These are phyloP conservation scores for Bursaphelenchus mucronatus DNA, from an alignment of 1,140 invertebrate species.

Conservation along the genomic window DNA sequence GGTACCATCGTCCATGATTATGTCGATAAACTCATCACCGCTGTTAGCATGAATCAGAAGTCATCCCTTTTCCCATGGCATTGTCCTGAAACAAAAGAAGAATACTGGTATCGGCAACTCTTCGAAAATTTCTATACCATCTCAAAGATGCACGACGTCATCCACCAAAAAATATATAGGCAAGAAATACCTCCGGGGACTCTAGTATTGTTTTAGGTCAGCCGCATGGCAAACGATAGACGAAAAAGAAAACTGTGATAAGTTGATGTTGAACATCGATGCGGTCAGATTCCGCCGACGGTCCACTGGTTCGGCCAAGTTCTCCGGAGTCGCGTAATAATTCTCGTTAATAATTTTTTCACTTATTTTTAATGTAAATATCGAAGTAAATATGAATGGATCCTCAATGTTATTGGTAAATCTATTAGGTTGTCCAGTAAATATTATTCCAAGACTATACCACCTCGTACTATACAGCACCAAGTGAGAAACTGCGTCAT, in stretches of 20 bases:
- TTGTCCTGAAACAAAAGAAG: constrained; percentile 57
- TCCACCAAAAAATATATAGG: constrained; percentile 60
- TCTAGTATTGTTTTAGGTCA: constrained; percentile 36
- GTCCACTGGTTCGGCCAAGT: constrained; percentile 56
- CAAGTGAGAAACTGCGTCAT: no score
- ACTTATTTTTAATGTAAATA: no score
- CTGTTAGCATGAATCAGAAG: constrained; percentile 38
- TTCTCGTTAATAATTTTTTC: not conserved
- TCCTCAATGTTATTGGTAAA: no score
- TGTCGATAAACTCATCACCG: constrained; percentile 42
- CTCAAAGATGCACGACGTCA: constrained; percentile 47
- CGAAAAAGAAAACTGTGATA: constrained; percentile 51
- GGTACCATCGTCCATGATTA: constrained; percentile 49
- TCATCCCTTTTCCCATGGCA: constrained; percentile 48
- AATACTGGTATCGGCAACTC: constrained; percentile 56
- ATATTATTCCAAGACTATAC: no score
- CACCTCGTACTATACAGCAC: no score
- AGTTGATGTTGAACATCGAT: constrained; percentile 38
- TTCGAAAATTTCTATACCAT: constrained; percentile 50
- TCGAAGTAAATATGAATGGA: no score
- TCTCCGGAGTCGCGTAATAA: constrained; percentile 53
- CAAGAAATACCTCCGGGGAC: constrained; percentile 21
- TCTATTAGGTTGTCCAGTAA: no score
- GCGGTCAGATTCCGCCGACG: constrained; percentile 48
- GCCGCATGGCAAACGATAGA: constrained; percentile 53